Evolutionary conservation across 1,140 invertebrate genomes (phyloP), one percentile per base, ranked within the genome.

Genomic region (Oncopodura yosiiana): DNA sequence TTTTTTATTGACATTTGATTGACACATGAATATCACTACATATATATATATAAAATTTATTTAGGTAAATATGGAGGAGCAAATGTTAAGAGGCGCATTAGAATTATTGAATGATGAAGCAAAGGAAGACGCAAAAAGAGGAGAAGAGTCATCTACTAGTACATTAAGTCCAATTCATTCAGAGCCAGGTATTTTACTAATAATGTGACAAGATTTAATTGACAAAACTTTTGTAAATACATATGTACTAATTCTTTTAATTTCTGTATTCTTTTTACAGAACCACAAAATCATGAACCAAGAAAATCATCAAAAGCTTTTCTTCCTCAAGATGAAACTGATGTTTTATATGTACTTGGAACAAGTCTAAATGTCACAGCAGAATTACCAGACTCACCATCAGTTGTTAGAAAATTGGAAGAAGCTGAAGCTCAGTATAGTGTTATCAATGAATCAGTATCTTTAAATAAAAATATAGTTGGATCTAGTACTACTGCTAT

Each of bases 91-190:
- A 68, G 88, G 88, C 53, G 88, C 87, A 1, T 70, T 94, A 29
- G 87, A 92, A 71, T 89, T 88, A 0, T 74, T 94, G 3, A 93
- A 90, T 67, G 88, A 93, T 74, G 88, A 92, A 71, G 88, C 88
- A 0, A 80, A 83, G 69, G 88, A 93, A 72, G 88, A 93, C 53
- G 68, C 55, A 6, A 29, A 44, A 18, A 54, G 53, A 50, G 55
- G 55, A 36, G 59, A 58, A 50, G 62, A 61, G 6, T 54, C 46
- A 12, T 49, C 60, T 3, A 11, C 27, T 1, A 55, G 55, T 3
- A 63, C 53, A 3, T 45, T 63, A 23, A 63, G 62, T 51, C 62
- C 62, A 1, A 63, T 61, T 27, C 36, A 63, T 49, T 63, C 62
- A 38, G 62, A 63, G 21, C 58, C 62, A 29, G 61, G 61, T 63